These are phyloP conservation scores for Orius laevigatus DNA, from an alignment of 1,140 invertebrate species.

Conservation along the genomic window DNA sequence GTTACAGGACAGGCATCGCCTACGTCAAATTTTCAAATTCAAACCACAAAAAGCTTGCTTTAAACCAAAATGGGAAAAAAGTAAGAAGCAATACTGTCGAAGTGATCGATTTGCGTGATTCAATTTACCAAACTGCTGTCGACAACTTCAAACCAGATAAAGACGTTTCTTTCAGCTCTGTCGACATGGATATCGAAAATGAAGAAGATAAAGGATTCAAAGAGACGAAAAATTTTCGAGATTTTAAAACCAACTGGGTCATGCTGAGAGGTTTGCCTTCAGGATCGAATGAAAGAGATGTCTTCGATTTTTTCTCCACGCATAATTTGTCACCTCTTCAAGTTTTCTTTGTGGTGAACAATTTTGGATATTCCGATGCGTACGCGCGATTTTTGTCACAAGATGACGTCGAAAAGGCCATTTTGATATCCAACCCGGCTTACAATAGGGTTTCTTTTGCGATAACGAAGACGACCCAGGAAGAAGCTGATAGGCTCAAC, in stretches of 20 bases:
- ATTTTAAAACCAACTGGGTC: conserved; percentile 31
- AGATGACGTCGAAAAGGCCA: conserved; percentile 49
- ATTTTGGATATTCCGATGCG: conserved; percentile 49
- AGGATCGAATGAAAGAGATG: conserved; percentile 53
- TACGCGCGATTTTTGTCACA: conserved; percentile 62
- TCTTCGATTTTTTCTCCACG: conserved; percentile 56
- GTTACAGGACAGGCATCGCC: conserved; percentile 59
- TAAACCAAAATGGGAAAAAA: conserved; percentile 37
- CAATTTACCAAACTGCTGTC: conserved; percentile 12
- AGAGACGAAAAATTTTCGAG: conserved; percentile 25
- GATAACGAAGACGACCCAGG: too few species aligned
- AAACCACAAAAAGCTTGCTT: conserved; percentile 48
- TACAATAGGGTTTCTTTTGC: conserved; percentile 17
- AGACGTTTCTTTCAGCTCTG: not conserved
- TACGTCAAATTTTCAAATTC: conserved; percentile 57
- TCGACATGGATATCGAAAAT: conserved; percentile 7
- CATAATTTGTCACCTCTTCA: conserved; percentile 43
- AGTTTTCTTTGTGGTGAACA: conserved; percentile 59
- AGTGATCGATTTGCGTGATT: conserved; percentile 32
- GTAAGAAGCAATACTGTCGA: conserved; percentile 43
- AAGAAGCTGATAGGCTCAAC: too few species aligned
- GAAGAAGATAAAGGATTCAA: conserved; percentile 6
- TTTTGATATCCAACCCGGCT: conserved; percentile 26
- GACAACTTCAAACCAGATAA: conserved; percentile 16
- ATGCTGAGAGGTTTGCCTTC: conserved; percentile 58